Conservation (phyloP, 2,797 vertebrate genomes). For the Mormyrus hasselquistii region DNA sequence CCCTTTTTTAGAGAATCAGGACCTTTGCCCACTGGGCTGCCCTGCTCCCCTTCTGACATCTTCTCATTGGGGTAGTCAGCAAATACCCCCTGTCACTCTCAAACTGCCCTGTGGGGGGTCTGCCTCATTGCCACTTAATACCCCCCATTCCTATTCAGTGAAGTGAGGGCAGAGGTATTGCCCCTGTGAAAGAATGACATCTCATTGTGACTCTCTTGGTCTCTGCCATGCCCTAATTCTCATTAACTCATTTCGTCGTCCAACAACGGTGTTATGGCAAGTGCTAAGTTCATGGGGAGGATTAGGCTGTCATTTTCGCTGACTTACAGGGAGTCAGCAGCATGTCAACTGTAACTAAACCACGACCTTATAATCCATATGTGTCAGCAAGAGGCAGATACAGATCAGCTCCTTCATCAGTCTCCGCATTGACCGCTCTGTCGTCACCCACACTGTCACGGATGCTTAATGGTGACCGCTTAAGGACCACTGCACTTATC, state of each 20-base stretch:
- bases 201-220: neutral
- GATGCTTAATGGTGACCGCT: neutral
- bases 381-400: neutral
- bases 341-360: neutral
- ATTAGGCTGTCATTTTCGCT: conserved; percentile 5
- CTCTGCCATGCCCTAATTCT: neutral
- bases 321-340: neutral
- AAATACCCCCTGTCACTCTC: neutral
- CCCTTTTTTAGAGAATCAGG: neutral
- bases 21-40: neutral
- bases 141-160: neutral
- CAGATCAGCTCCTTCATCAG: neutral
- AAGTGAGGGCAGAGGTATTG: neutral
- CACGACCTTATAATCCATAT: neutral
- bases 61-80: neutral
- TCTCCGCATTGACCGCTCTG: neutral
- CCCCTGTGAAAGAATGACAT: neutral
- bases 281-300: neutral
- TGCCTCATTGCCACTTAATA: neutral
- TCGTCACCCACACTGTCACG: neutral
- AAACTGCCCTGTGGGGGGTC: neutral
- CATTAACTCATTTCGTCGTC: neutral
- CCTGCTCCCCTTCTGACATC: neutral
- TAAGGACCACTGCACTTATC: conserved; percentile 7
- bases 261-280: neutral